Conservation (phyloP, 2,797 vertebrate species). For the Oreortyx pictus region DNA sequence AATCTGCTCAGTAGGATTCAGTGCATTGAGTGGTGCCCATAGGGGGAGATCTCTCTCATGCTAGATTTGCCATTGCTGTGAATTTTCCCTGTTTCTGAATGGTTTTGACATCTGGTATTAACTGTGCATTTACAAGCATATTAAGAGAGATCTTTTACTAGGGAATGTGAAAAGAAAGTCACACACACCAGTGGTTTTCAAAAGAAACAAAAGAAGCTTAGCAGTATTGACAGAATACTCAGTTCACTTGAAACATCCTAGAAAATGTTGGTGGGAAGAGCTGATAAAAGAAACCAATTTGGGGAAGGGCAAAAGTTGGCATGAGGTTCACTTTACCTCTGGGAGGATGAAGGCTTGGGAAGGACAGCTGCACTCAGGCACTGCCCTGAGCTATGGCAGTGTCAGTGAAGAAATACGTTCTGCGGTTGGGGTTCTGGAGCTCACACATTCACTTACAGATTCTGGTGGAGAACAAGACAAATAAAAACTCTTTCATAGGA, state of each 20-base stretch:
- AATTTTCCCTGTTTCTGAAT: constrained; percentile 55
- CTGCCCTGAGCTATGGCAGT: background rate
- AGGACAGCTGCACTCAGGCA: constrained; percentile 21
- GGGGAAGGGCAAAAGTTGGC: constrained; percentile 69
- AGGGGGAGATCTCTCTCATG: constrained; percentile 1
- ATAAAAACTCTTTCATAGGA: background rate
- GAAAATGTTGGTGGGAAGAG: constrained; percentile 68
- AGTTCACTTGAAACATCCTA: constrained; percentile 66
- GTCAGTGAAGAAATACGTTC: background rate
- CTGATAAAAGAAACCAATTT: constrained; percentile 72
- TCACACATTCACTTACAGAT: background rate
- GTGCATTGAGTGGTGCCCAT: constrained; percentile 16
- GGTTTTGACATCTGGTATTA: constrained; percentile 64
- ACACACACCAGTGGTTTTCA: constrained; percentile 66
- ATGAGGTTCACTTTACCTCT: constrained; percentile 4
- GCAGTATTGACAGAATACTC: constrained; percentile 63
- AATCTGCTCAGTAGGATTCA: constrained; percentile 63
- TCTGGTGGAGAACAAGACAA: background rate
- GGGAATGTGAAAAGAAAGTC: constrained; percentile 65
- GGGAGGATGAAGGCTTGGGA: background rate
- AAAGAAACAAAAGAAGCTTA: constrained; percentile 71
- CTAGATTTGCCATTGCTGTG: constrained; percentile 46
- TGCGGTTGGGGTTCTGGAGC: background rate
- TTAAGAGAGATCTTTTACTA: constrained; percentile 59
- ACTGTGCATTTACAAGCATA: constrained; percentile 43